phyloP scores from a whole-genome alignment of 2,797 vertebrate genomes.

The Natrix natrix region DNA sequence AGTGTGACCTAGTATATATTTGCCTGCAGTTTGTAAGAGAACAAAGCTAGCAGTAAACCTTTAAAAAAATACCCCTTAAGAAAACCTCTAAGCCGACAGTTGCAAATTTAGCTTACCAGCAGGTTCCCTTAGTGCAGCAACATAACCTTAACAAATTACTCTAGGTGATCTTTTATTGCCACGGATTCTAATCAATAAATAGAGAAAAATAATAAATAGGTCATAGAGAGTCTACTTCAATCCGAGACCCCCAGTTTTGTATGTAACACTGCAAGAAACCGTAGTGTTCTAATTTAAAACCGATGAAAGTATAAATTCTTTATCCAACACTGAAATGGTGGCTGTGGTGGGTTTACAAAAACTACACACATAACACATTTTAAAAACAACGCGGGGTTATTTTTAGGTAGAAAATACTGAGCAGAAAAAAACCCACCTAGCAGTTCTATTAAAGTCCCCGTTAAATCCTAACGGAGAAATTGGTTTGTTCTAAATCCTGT shows the following conservation, averaged over 20 bases:
- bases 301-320: constrained; percentile 68
- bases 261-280: constrained; percentile 58
- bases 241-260: constrained; percentile 56
- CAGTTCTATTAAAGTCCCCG: constrained; percentile 54
- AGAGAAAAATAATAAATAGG: constrained; percentile 71
- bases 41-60: constrained; percentile 49
- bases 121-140: not conserved
- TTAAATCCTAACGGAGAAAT: constrained; percentile 62
- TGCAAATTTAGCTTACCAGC: not conserved
- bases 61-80: not conserved
- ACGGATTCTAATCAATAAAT: constrained; percentile 70
- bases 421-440: constrained; percentile 51
- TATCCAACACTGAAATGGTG: constrained; percentile 61
- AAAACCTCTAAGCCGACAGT: not conserved
- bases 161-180: constrained; percentile 41
- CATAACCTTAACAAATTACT: not conserved
- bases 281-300: constrained; percentile 67
- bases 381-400: not conserved
- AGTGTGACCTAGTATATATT: not conserved
- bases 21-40: constrained; percentile 56
- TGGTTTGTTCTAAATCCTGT: constrained; percentile 56
- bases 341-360: constrained; percentile 59
- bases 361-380: not conserved
- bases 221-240: constrained; percentile 44
- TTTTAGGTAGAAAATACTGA: constrained; percentile 53